These are phyloP conservation scores for Chelonus formosanus DNA, from an alignment of 2,888 invertebrate genomes.

Conservation along the genomic window DNA sequence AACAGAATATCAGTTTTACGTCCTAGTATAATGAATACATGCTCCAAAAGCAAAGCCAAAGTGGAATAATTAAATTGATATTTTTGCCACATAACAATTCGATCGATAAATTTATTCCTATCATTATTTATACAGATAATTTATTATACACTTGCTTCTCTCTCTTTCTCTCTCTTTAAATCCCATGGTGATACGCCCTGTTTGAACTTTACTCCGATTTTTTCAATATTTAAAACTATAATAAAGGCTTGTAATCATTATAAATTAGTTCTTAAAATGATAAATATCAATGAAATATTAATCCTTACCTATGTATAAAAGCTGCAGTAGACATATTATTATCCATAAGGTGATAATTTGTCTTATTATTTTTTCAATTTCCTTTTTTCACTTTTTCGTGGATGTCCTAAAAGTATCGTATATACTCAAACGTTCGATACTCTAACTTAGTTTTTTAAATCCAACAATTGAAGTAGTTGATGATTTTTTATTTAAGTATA, in stretches of 20 bases:
- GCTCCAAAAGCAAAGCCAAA: too few species aligned
- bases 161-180: background rate
- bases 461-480: too few species aligned
- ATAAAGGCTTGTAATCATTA: background rate
- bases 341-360: constrained; percentile 59
- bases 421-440: too few species aligned
- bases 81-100: background rate
- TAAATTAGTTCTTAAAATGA: background rate
- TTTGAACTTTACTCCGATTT: constrained; percentile 14
- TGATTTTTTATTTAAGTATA: too few species aligned
- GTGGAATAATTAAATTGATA: too few species aligned
- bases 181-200: constrained; percentile 31
- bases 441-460: too few species aligned
- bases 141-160: too few species aligned
- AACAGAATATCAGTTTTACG: too few species aligned
- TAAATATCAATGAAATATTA: constrained; percentile 5
- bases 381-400: too few species aligned
- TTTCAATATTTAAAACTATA: constrained; percentile 8
- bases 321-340: constrained; percentile 64
- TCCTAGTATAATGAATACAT: too few species aligned
- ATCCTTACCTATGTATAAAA: constrained; percentile 59
- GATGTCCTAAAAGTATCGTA: too few species aligned
- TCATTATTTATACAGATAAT: constrained; percentile 1
- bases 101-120: background rate
- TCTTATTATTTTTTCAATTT: too few species aligned